These are phyloP conservation scores for Globicephala melas DNA, from an alignment of 2,113 vertebrate genomes.

Conservation along the genomic window DNA sequence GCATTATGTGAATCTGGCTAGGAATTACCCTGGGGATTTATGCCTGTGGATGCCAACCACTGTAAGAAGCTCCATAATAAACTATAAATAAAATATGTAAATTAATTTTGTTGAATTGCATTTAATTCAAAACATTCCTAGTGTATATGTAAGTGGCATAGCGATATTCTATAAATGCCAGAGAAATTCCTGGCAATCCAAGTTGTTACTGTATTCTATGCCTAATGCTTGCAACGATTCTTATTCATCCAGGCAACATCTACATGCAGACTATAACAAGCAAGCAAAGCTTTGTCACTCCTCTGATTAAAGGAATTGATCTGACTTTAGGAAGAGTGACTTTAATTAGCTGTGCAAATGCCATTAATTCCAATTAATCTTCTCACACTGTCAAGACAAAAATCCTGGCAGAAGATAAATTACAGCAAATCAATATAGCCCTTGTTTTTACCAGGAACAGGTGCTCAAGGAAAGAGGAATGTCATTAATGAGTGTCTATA, in stretches of 20 bases:
- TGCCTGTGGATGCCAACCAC: neutral
- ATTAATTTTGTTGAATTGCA: neutral
- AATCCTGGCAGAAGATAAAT: conserved; percentile 84
- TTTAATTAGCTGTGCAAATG: conserved; percentile 88
- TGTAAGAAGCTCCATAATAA: neutral
- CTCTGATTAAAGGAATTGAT: conserved; percentile 85
- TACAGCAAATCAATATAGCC: conserved; percentile 83
- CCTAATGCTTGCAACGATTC: conserved; percentile 64
- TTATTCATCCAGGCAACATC: conserved; percentile 75
- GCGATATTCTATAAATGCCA: neutral
- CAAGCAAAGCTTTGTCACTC: conserved; percentile 79
- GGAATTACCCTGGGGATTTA: neutral
- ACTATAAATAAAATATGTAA: neutral
- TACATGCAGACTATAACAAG: conserved; percentile 76
- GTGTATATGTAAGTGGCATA: neutral
- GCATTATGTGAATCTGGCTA: neutral
- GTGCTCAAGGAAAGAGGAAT: conserved; percentile 76
- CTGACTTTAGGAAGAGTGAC: conserved; percentile 83
- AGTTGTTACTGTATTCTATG: conserved; percentile 56
- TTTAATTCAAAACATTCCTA: conserved; percentile 20
- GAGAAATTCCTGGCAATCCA: conserved; percentile 66
- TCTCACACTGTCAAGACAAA: conserved; percentile 81
- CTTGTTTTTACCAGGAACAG: conserved; percentile 81
- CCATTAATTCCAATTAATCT: conserved; percentile 88
- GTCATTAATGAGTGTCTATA: conserved; percentile 78